These are phyloP conservation scores for Dinoponera quadriceps DNA, from an alignment of 1,140 invertebrate species.

Conservation along the genomic window DNA sequence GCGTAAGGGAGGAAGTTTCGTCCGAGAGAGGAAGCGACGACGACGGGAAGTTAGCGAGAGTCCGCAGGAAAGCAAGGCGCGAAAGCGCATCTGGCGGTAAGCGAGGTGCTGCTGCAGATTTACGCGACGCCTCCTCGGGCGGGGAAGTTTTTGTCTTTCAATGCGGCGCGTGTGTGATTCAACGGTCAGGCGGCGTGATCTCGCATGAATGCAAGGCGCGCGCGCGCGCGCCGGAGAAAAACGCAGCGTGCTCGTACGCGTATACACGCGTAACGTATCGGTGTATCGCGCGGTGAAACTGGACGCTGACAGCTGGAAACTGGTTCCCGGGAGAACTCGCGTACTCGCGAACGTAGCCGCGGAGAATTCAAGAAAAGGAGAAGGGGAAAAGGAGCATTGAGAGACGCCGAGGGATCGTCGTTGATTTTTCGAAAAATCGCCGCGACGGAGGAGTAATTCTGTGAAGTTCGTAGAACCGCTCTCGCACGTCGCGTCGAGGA, in stretches of 20 bases:
- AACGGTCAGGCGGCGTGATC: background rate
- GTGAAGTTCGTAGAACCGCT: no score
- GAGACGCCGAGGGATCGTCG: background rate
- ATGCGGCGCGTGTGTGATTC: background rate
- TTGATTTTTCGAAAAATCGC: no score
- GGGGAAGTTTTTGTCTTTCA: no score
- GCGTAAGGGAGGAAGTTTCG: background rate
- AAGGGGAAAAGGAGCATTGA: background rate
- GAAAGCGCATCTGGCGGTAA: background rate
- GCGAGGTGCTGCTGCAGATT: background rate
- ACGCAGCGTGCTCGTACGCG: slow-evolving; percentile 7
- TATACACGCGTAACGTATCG: slow-evolving; percentile 35
- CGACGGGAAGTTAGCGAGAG: slow-evolving; percentile 1
- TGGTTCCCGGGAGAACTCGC: slow-evolving; percentile 67
- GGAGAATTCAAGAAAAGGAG: slow-evolving; percentile 28
- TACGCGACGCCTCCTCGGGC: no score
- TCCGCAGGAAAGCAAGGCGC: background rate
- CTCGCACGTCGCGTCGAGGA: no score
- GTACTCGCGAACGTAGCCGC: slow-evolving; percentile 18
- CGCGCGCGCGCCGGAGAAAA: slow-evolving; percentile 7
- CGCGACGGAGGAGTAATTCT: background rate
- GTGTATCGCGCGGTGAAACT: slow-evolving; percentile 64
- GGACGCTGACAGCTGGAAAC: slow-evolving; percentile 74
- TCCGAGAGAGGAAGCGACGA: background rate
- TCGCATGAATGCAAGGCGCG: slow-evolving; percentile 31